phyloP scores from a whole-genome alignment of 1,140 invertebrate species.

The Mamestra configurata region DNA sequence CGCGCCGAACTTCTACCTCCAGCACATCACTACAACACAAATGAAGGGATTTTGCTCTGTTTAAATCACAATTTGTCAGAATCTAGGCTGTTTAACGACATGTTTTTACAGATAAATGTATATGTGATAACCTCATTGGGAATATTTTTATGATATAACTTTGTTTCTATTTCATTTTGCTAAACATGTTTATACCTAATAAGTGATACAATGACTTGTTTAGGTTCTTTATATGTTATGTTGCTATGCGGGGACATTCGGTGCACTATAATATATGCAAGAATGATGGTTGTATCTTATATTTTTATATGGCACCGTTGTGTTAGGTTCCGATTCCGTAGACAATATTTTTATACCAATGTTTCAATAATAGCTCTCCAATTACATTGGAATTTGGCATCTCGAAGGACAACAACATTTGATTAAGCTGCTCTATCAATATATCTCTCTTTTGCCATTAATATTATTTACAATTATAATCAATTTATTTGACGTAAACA shows the following conservation, averaged over 20 bases:
- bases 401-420: slow-evolving; percentile 53
- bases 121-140: slow-evolving; percentile 29
- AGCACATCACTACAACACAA: neutral
- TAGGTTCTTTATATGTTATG: slow-evolving; percentile 19
- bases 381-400: slow-evolving; percentile 58
- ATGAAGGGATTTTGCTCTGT: slow-evolving; percentile 20
- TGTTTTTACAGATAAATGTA: slow-evolving; percentile 28
- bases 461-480: slow-evolving; percentile 52
- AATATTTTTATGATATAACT: slow-evolving; percentile 29
- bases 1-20: slow-evolving; percentile 23
- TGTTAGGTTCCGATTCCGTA: slow-evolving; percentile 38
- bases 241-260: slow-evolving; percentile 12
- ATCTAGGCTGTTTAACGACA: slow-evolving; percentile 31
- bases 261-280: slow-evolving; percentile 45
- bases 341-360: slow-evolving; percentile 42
- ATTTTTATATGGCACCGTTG: slow-evolving; percentile 37
- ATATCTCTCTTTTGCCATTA: slow-evolving; percentile 49
- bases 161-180: slow-evolving; percentile 19
- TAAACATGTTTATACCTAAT: slow-evolving; percentile 19
- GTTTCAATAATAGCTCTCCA: slow-evolving; percentile 55
- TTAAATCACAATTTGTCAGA: neutral
- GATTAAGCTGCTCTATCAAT: slow-evolving; percentile 51
- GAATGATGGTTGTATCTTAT: slow-evolving; percentile 39
- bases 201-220: slow-evolving; percentile 28
- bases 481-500: slow-evolving; percentile 49